These are phyloP conservation scores for Archocentrus centrarchus DNA, from an alignment of 2,113 vertebrate genomes.

Conservation along the genomic window DNA sequence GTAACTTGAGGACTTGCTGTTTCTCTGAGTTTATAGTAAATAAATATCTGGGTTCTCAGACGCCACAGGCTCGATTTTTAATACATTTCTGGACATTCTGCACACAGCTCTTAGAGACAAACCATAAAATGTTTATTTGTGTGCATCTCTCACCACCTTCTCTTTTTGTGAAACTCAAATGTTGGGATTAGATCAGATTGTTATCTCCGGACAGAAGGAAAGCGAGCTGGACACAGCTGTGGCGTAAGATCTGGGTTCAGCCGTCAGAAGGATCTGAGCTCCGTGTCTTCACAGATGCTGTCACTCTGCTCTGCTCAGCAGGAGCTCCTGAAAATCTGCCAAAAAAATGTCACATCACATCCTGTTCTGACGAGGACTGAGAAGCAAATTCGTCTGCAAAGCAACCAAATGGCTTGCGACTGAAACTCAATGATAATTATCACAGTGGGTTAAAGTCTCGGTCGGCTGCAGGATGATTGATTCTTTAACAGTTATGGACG, in stretches of 20 bases:
- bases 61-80: too few relatives aligned
- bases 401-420: neutral
- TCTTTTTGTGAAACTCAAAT: neutral
- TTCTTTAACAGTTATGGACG: neutral
- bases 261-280: neutral
- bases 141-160: neutral
- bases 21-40: neutral
- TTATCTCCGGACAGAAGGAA: neutral
- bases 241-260: neutral
- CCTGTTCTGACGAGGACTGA: neutral
- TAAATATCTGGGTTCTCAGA: neutral
- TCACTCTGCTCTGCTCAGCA: neutral
- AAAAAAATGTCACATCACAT: neutral
- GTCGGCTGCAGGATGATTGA: neutral
- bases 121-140: neutral
- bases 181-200: neutral
- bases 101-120: neutral
- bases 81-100: neutral
- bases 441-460: neutral
- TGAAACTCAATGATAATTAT: neutral
- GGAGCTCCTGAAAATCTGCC: neutral
- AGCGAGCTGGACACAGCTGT: neutral
- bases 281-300: neutral
- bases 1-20: neutral
- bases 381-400: neutral